These are phyloP conservation scores for Cerastoderma edule DNA, from an alignment of 2,888 invertebrate genomes.

Conservation along the genomic window DNA sequence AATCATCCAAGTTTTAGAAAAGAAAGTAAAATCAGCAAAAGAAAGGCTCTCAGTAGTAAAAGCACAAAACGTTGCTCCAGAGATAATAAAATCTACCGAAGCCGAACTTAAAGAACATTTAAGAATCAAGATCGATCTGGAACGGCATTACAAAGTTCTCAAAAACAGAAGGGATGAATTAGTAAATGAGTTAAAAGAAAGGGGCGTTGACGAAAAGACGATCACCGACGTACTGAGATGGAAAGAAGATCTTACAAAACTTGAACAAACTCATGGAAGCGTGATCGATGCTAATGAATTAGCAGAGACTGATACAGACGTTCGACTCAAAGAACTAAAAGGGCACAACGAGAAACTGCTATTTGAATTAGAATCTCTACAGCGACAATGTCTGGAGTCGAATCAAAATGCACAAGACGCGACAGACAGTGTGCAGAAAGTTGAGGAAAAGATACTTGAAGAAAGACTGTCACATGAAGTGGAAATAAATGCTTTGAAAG, in stretches of 20 bases:
- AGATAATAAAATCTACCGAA: conserved; percentile 22
- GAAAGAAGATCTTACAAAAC: conserved; percentile 27
- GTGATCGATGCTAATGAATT: not conserved
- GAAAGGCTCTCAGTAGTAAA: conserved; percentile 13
- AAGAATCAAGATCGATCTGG: conserved; percentile 25
- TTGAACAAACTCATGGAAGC: conserved; percentile 28
- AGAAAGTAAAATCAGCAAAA: not conserved
- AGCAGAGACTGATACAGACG: conserved; percentile 15
- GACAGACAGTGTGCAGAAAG: conserved; percentile 36
- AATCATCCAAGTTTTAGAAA: not conserved
- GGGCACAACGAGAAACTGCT: conserved; percentile 19
- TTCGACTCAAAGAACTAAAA: conserved; percentile 24
- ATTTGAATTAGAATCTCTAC: conserved; percentile 20
- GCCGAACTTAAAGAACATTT: conserved; percentile 27
- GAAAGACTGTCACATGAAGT: conserved; percentile 52
- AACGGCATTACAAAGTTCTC: conserved; percentile 3
- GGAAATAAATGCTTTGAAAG: conserved; percentile 44
- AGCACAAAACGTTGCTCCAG: conserved; percentile 18
- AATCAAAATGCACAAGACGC: conserved; percentile 17
- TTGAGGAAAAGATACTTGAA: conserved; percentile 48
- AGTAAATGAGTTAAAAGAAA: conserved; percentile 10
- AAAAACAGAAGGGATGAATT: conserved; percentile 22
- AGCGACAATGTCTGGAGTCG: not conserved
- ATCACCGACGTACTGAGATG: conserved; percentile 38
- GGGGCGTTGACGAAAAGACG: conserved; percentile 3